These are phyloP conservation scores for Tolypeutes matacus DNA, from an alignment of 2,797 vertebrate genomes.

Conservation along the genomic window DNA sequence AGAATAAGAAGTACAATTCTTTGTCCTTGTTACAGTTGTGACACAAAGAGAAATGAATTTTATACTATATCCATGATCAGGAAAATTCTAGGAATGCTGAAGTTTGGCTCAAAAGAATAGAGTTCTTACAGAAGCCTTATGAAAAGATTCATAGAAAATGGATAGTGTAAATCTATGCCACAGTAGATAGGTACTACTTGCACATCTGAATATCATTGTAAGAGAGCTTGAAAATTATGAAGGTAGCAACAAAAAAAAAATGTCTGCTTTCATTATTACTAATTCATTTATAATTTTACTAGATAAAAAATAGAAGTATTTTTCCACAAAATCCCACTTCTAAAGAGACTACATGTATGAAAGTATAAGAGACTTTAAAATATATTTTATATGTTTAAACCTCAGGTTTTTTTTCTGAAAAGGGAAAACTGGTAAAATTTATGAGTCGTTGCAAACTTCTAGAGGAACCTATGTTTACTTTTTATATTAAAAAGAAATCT, in stretches of 20 bases:
- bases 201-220: neutral
- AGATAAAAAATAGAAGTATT: neutral
- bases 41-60: conserved; percentile 6
- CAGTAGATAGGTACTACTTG: neutral
- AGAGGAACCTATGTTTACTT: neutral
- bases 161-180: neutral
- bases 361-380: neutral
- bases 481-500: neutral
- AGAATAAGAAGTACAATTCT: neutral
- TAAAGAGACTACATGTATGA: neutral
- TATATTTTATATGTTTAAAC: neutral
- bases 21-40: neutral
- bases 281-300: conserved; percentile 4
- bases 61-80: neutral
- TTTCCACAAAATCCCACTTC: neutral
- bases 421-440: neutral
- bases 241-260: conserved; percentile 12
- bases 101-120: neutral
- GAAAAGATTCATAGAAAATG: neutral
- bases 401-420: neutral
- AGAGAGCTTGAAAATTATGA: neutral
- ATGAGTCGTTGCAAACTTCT: neutral
- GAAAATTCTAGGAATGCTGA: neutral
- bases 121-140: neutral
- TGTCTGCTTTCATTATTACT: neutral